Conservation (phyloP, 2,888 invertebrate species). For the Vannuccia rotundouncinata region DNA sequence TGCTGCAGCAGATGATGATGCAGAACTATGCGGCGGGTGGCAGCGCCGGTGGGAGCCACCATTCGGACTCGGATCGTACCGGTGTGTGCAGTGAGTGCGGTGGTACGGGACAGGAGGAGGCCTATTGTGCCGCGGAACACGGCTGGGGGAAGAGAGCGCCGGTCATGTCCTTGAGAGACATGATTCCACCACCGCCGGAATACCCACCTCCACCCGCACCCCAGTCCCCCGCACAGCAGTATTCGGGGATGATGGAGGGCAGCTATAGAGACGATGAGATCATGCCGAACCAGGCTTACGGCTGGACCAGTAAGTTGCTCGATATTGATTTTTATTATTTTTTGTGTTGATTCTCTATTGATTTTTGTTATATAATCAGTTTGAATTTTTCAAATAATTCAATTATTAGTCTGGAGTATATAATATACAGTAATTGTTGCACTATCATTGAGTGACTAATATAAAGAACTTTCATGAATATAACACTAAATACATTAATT, state of each 20-base stretch:
- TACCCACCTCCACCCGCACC: slow-evolving; percentile 33
- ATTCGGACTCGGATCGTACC: slow-evolving; percentile 2
- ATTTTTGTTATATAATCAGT: no score
- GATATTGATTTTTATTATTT: neutral
- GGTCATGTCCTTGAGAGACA: neutral
- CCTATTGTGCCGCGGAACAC: neutral
- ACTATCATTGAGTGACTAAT: neutral
- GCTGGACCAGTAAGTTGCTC: neutral
- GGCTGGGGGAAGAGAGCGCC: neutral
- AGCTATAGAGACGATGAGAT: neutral
- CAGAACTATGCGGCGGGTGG: neutral
- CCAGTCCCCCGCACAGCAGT: neutral
- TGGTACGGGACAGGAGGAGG: neutral
- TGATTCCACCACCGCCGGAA: slow-evolving; percentile 35
- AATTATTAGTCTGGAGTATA: neutral
- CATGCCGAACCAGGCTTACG: neutral
- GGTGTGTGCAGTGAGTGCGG: slow-evolving; percentile 21
- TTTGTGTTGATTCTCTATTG: neutral
- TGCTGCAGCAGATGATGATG: slow-evolving; percentile 33
- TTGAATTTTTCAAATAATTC: neutral
- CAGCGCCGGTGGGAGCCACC: neutral
- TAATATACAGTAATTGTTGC: neutral
- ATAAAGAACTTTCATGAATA: no score
- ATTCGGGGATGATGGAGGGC: neutral
- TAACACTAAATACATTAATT: no score